These are phyloP conservation scores for Sylvilagus floridanus DNA, from an alignment of 2,797 vertebrate genomes.

Conservation along the genomic window DNA sequence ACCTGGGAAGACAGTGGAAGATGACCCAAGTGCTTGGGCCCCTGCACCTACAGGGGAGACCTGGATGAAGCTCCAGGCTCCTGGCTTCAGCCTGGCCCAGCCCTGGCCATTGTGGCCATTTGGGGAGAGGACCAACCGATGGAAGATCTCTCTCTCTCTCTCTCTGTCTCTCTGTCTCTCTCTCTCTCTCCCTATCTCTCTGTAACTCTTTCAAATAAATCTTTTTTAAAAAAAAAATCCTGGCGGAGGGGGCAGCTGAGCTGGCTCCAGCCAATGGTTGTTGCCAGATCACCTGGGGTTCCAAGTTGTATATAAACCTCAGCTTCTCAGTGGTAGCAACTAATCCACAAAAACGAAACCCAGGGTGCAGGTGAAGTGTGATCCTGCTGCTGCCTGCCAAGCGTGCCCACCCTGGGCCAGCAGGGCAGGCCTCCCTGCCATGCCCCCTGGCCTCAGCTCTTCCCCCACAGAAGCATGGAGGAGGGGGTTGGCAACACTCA, in stretches of 20 bases:
- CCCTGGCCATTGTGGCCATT: too few species aligned
- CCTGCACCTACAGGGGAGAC: too few species aligned
- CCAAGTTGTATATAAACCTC: not conserved
- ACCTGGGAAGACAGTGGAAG: too few species aligned
- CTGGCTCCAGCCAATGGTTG: not conserved
- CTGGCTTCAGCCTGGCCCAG: too few species aligned
- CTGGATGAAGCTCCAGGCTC: too few species aligned
- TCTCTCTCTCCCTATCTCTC: too few species aligned
- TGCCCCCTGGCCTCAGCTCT: not conserved
- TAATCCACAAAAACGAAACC: not conserved
- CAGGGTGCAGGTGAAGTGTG: not conserved
- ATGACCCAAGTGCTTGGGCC: too few species aligned
- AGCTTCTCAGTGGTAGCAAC: not conserved
- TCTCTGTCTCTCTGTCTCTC: too few species aligned
- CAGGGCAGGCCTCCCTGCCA: not conserved
- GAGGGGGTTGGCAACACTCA: not conserved
- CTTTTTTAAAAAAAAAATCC: too few species aligned
- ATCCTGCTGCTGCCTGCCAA: not conserved
- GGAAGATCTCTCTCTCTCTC: too few species aligned
- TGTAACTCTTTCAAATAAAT: too few species aligned
- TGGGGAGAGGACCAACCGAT: too few species aligned
- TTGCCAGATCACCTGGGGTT: not conserved
- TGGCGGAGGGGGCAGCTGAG: not conserved
- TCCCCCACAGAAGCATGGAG: not conserved
- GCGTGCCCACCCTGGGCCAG: fast-evolving